Conservation (phyloP, 2,113 vertebrate species). For the Anguilla japonica region DNA sequence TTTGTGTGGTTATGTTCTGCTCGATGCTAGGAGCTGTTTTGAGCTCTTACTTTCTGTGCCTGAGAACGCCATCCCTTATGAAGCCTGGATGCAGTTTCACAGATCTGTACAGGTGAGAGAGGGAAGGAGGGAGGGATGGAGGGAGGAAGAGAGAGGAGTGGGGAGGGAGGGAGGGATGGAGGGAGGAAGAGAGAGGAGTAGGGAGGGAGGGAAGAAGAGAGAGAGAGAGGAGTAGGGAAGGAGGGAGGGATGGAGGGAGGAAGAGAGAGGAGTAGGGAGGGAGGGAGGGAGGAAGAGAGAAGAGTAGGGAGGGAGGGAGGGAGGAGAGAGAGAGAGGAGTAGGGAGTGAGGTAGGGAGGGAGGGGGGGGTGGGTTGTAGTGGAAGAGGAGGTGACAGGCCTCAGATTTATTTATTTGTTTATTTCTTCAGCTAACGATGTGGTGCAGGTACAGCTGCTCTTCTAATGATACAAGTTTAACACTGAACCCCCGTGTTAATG, state of each 20-base stretch:
- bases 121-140: slow-evolving; percentile 20
- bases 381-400: neutral
- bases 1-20: slow-evolving; percentile 12
- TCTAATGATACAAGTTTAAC: too few relatives aligned
- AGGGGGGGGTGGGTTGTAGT: too few relatives aligned
- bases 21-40: slow-evolving; percentile 89
- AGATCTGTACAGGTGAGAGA: slow-evolving; percentile 86
- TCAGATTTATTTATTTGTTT: too few relatives aligned
- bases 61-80: slow-evolving; percentile 87
- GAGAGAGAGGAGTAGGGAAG: neutral
- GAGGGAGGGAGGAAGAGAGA: neutral
- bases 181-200: neutral
- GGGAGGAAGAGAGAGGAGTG: neutral
- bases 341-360: neutral
- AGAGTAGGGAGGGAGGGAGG: too few relatives aligned
- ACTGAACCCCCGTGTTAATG: too few relatives aligned
- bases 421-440: too few relatives aligned
- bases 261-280: neutral
- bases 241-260: neutral
- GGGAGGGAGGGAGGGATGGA: too few relatives aligned
- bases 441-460: too few relatives aligned
- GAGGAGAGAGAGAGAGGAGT: neutral
- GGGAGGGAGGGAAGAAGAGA: neutral
- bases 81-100: slow-evolving; percentile 88
- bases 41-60: slow-evolving; percentile 92